phyloP scores from a whole-genome alignment of 2,797 vertebrate genomes.

The Perodicticus potto region DNA sequence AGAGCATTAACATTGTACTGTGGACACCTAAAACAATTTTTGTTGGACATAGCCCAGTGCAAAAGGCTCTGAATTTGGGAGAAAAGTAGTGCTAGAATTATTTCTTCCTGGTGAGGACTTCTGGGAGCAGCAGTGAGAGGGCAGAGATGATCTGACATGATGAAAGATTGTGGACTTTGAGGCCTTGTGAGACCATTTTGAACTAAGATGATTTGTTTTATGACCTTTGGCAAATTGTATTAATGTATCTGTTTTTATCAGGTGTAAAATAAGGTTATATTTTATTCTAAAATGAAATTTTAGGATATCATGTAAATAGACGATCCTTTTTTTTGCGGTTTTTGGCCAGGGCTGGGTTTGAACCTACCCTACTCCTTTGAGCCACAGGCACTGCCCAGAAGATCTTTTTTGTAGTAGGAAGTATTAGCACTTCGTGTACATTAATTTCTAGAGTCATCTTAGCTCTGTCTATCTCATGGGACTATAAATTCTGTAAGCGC shows the following conservation, averaged over 20 bases:
- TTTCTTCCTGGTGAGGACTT: neutral
- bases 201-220: neutral
- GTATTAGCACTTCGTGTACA: neutral
- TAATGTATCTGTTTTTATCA: neutral
- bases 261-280: neutral
- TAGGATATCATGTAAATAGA: neutral
- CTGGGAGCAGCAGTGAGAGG: neutral
- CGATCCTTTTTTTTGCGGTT: neutral
- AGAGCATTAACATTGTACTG: neutral
- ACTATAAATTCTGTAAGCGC: neutral
- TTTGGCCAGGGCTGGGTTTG: too few species aligned
- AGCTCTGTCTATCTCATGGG: neutral
- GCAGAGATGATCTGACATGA: neutral
- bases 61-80: neutral
- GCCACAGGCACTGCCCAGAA: too few species aligned
- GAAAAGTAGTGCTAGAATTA: neutral
- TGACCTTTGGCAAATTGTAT: neutral
- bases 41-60: neutral
- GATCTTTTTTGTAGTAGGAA: neutral
- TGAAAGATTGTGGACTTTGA: neutral
- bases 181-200: neutral
- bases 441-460: neutral
- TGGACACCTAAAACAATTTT: neutral
- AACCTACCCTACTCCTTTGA: too few species aligned
- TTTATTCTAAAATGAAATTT: slow-evolving; percentile 32